These are phyloP conservation scores for Orchesella cincta DNA, from an alignment of 1,140 invertebrate species.

Conservation along the genomic window DNA sequence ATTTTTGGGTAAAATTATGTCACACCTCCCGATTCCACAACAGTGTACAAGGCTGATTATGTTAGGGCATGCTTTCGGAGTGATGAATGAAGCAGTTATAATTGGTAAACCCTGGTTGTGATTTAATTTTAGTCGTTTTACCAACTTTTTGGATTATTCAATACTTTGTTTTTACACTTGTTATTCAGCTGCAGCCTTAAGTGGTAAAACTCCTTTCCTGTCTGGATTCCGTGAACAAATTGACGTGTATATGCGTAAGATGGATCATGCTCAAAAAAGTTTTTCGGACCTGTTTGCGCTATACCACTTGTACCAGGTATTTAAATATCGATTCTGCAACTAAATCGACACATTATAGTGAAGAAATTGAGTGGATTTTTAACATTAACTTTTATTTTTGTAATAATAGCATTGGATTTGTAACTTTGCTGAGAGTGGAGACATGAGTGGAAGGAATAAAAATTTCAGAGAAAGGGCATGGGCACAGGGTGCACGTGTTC, in stretches of 20 bases:
- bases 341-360: neutral
- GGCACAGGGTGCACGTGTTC: constrained; percentile 36
- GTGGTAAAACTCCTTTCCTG: constrained; percentile 77
- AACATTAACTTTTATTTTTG: neutral
- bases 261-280: constrained; percentile 77
- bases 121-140: neutral
- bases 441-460: neutral
- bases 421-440: neutral
- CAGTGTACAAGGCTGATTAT: constrained; percentile 80
- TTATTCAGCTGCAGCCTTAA: constrained; percentile 72
- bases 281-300: constrained; percentile 82
- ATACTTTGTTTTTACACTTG: constrained; percentile 42
- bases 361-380: neutral
- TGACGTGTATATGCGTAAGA: constrained; percentile 73
- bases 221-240: constrained; percentile 70
- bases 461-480: constrained; percentile 30
- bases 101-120: constrained; percentile 67
- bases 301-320: constrained; percentile 75
- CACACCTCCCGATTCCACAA: constrained; percentile 78
- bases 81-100: constrained; percentile 80
- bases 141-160: neutral
- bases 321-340: constrained; percentile 34
- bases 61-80: constrained; percentile 82
- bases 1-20: constrained; percentile 80
- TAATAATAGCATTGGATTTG: constrained; percentile 10